Evolutionary conservation across 2,113 vertebrate species (phyloP), one percentile per base, ranked within the genome.

Genomic region (Eublepharis macularius): DNA sequence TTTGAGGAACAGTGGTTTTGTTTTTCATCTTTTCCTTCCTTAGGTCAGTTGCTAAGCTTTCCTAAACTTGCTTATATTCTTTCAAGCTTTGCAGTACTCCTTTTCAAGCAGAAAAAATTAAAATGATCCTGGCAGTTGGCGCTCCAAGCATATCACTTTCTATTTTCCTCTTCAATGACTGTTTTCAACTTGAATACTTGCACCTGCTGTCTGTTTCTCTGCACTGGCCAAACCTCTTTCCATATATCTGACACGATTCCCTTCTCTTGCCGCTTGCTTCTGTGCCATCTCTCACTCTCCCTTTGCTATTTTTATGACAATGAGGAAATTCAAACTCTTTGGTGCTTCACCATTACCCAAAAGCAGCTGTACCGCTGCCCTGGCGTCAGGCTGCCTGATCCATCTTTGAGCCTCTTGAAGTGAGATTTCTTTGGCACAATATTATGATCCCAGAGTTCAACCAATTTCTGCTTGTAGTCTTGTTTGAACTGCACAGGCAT

Each of bases 291-390:
- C 54, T 86, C 82, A 51, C 83, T 87, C 0, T 65, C n/a, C 87
- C 68, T 73, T 39, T 47, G 93, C 72, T 70, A 47, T 81, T 47
- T 88, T 89, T 86, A 83, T 79, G 14, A 39, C 4, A 78, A 14
- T 60, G 47, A 92, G 76, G 26, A 54, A 6, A 57, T 6, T 1
- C 24, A 13, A 82, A 78, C 66, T 45, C 13, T 86, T 92, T 75
- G 81, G 2, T 4, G 89, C 32, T 82, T 90, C n/a, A 60, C 4
- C 78, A 34, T 45, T 65, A 84, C 86, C 54, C 85, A 85, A 60
- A 90, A 77, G 60, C 41, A 87, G 68, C 80, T 0, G 0, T 87
- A 11, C 0, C 41, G 60, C 34, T 81, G 51, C 21, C 8, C 75
- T 80, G 80, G 81, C 29, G 88, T 66, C 66, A 85, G 60, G 26